These are phyloP conservation scores for Torymus auratus DNA, from an alignment of 2,888 invertebrate species.

Conservation along the genomic window DNA sequence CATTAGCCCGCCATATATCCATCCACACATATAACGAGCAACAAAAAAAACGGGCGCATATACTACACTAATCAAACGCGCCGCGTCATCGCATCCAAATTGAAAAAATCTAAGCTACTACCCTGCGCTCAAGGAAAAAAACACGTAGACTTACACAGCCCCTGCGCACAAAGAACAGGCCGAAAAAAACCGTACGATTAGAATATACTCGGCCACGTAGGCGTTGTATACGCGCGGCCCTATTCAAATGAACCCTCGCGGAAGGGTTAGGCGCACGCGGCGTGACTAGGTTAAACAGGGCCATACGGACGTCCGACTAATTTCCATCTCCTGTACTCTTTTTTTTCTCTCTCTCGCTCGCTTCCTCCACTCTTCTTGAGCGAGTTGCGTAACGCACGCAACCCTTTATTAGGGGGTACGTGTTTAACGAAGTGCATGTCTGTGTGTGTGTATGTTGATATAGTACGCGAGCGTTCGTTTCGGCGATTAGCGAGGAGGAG, in stretches of 20 bases:
- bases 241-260: constrained; percentile 76
- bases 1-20: too few relatives aligned
- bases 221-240: constrained; percentile 66
- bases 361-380: background rate
- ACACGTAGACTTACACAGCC: background rate
- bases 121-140: background rate
- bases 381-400: constrained; percentile 36
- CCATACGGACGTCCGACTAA: constrained; percentile 61
- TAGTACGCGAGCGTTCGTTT: constrained; percentile 1
- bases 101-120: constrained; percentile 33
- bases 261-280: constrained; percentile 70
- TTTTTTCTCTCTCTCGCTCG: constrained; percentile 57
- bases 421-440: background rate
- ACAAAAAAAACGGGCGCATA: background rate
- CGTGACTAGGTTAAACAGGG: constrained; percentile 70
- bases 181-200: constrained; percentile 50
- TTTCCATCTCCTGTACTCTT: constrained; percentile 38
- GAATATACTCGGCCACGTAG: constrained; percentile 62
- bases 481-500: background rate
- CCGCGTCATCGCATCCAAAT: constrained; percentile 27
- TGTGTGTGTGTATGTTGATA: constrained; percentile 4
- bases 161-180: too few relatives aligned
- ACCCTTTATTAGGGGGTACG: constrained; percentile 45
- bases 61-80: background rate
- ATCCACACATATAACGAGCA: background rate